Evolutionary conservation across 2,888 invertebrate genomes (phyloP).

Genomic region (Dioctria linearis): DNA sequence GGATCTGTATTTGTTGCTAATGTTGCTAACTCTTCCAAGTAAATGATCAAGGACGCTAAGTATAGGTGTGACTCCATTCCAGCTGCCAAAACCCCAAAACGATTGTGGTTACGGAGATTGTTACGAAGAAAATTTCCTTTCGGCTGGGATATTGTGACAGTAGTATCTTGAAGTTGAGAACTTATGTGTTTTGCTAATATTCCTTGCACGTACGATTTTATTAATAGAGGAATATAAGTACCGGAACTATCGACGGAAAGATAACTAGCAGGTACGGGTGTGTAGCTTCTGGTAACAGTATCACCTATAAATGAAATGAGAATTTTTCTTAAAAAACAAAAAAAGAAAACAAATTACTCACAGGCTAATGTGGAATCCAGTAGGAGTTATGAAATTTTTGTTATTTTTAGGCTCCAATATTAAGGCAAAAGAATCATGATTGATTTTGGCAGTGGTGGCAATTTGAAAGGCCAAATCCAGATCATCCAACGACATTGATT

Average conservation of each 20-base stretch:
- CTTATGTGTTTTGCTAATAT: constrained; percentile 80
- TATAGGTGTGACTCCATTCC: constrained; percentile 94
- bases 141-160: constrained; percentile 74
- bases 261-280: constrained; percentile 77
- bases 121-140: constrained; percentile 66
- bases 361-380: constrained; percentile 83
- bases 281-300: constrained; percentile 84
- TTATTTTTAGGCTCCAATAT: constrained; percentile 72
- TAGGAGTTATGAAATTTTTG: constrained; percentile 75
- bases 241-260: constrained; percentile 19
- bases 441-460: constrained; percentile 72
- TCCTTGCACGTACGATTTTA: constrained; percentile 87
- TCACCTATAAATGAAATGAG: constrained; percentile 75
- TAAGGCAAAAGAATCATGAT: constrained; percentile 79
- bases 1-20: too few species aligned
- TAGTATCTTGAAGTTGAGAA: constrained; percentile 69
- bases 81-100: constrained; percentile 81
- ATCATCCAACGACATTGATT: constrained; percentile 58
- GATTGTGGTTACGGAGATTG: constrained; percentile 72
- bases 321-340: too few species aligned
- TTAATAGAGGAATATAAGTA: constrained; percentile 73
- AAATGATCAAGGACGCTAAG: constrained; percentile 81
- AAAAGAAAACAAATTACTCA: too few species aligned
- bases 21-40: constrained; percentile 77
- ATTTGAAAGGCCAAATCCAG: constrained; percentile 71